phyloP scores from a whole-genome alignment of 2,888 invertebrate genomes.

The Carterocephalus palaemon region DNA sequence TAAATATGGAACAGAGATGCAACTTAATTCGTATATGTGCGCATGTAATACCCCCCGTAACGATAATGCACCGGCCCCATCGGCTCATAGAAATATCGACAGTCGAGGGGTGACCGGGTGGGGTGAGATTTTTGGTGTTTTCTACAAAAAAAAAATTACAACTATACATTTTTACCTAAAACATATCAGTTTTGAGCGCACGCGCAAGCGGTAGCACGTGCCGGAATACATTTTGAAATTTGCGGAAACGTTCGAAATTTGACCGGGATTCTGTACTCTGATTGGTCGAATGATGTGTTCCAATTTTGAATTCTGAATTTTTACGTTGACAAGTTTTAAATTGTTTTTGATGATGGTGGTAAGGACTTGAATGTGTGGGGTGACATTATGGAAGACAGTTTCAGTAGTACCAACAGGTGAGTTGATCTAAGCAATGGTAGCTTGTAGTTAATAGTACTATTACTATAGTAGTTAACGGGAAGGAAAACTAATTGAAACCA shows the following conservation, averaged over 20 bases:
- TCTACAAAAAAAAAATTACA: slow-evolving; percentile 64
- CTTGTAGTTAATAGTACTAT: no score
- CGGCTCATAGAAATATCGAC: slow-evolving; percentile 59
- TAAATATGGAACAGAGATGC: no score
- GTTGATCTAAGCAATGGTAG: slow-evolving; percentile 35
- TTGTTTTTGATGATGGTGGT: slow-evolving; percentile 45
- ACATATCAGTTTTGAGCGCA: slow-evolving; percentile 68
- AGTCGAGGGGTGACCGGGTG: slow-evolving; percentile 55
- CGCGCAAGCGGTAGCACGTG: slow-evolving; percentile 65
- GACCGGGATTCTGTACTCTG: slow-evolving; percentile 11
- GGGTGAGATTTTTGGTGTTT: slow-evolving; percentile 72
- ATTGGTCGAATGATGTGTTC: slow-evolving; percentile 23
- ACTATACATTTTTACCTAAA: slow-evolving; percentile 73
- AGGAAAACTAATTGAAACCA: no score
- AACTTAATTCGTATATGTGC: slow-evolving; percentile 17
- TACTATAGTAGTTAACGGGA: no score
- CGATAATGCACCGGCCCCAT: slow-evolving; percentile 70
- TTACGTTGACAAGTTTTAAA: not conserved
- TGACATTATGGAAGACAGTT: slow-evolving; percentile 14
- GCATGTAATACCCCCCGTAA: slow-evolving; percentile 49
- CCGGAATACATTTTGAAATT: slow-evolving; percentile 32
- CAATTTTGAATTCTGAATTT: slow-evolving; percentile 9
- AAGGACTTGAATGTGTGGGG: slow-evolving; percentile 34
- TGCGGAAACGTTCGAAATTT: slow-evolving; percentile 8
- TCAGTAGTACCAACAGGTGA: slow-evolving; percentile 36